These are phyloP conservation scores for Tympanuchus pallidicinctus DNA, from an alignment of 2,113 vertebrate species.

Conservation along the genomic window DNA sequence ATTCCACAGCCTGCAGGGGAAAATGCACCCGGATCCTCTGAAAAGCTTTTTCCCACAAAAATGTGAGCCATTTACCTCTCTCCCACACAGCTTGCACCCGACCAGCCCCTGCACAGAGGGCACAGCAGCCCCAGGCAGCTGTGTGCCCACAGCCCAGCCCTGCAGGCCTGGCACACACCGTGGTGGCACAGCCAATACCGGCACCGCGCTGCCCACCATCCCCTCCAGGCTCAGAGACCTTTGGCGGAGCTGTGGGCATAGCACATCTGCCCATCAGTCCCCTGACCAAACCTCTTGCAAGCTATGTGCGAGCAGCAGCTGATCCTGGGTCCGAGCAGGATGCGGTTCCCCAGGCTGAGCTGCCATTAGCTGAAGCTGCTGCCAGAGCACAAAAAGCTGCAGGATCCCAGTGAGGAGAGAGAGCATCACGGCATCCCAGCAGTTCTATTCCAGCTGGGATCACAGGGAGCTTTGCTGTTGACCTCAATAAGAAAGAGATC, in stretches of 20 bases:
- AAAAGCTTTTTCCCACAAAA: conserved; percentile 71
- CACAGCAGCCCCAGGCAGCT: neutral
- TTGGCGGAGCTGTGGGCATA: conserved; percentile 66
- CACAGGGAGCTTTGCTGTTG: conserved; percentile 43
- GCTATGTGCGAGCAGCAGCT: conserved; percentile 16
- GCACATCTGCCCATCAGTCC: conserved; percentile 22
- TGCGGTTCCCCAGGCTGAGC: neutral
- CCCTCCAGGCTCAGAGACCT: conserved; percentile 40
- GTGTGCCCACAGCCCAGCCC: neutral
- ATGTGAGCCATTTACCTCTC: conserved; percentile 33
- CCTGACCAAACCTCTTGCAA: conserved; percentile 2
- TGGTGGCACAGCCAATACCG: neutral
- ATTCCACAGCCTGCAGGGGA: conserved; percentile 42
- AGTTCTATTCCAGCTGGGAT: conserved; percentile 48
- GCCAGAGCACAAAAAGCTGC: neutral
- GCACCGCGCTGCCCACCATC: neutral
- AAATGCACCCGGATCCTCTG: neutral
- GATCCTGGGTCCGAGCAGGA: neutral
- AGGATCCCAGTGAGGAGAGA: neutral
- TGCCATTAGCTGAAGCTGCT: neutral
- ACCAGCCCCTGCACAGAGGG: neutral
- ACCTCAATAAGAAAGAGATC: conserved; percentile 45
- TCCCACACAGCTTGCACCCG: conserved; percentile 63
- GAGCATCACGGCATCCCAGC: conserved; percentile 3
- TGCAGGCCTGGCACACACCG: neutral